Percentiles rank a stretch among this genome's conserved stretches.
phyloP scores from a whole-genome alignment of 2,113 vertebrate species.

The Antechinus stuartii region DNA sequence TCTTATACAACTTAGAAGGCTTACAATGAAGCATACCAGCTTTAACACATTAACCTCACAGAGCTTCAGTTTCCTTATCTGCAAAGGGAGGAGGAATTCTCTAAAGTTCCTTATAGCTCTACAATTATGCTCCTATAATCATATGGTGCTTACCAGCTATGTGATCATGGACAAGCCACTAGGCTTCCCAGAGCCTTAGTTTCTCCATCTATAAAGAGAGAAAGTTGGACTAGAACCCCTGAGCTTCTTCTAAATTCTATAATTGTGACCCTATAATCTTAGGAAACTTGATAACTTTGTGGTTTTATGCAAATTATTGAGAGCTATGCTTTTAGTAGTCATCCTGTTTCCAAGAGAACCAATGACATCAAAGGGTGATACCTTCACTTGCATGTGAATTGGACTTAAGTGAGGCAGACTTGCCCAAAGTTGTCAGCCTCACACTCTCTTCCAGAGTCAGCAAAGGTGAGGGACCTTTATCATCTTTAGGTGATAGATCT shows the following conservation, averaged over 20 bases:
- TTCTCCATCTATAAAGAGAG: background rate
- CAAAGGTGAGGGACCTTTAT: background rate
- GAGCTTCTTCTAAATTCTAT: background rate
- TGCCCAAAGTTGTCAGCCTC: background rate
- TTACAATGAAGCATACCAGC: background rate
- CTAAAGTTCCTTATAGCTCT: background rate
- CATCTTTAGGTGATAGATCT: background rate
- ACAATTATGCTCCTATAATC: background rate
- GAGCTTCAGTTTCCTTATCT: background rate
- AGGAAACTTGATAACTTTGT: background rate
- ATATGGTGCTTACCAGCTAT: background rate
- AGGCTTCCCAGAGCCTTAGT: background rate
- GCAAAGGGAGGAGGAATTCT: background rate
- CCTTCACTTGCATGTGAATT: background rate
- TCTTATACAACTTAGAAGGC: background rate
- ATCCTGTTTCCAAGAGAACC: background rate
- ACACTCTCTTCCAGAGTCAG: background rate
- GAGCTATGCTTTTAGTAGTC: background rate
- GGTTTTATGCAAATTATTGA: background rate
- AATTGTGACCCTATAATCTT: background rate
- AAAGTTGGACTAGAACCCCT: background rate
- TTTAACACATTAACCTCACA: background rate
- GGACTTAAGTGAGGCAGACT: background rate
- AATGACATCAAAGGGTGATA: background rate
- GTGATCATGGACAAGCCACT: background rate